phyloP scores from a whole-genome alignment of 2,113 vertebrate genomes.

The Chauna torquata region DNA sequence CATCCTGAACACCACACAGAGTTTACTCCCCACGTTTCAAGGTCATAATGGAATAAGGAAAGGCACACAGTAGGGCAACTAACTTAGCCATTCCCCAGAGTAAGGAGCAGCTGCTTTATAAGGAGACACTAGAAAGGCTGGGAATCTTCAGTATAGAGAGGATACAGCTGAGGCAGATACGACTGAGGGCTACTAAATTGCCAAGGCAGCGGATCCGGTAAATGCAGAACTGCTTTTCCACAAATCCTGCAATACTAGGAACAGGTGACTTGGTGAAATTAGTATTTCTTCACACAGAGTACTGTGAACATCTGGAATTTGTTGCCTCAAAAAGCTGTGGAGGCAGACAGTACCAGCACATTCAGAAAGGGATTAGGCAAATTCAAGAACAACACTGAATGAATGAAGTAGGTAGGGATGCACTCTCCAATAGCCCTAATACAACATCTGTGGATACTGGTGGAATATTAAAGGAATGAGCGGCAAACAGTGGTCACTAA shows the following conservation, averaged over 20 bases:
- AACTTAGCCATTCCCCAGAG: background rate
- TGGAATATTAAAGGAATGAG: background rate
- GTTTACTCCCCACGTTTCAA: background rate
- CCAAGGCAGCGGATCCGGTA: accelerated
- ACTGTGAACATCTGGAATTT: background rate
- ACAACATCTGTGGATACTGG: background rate
- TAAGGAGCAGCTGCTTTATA: background rate
- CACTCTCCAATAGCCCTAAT: background rate
- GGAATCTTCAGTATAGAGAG: background rate
- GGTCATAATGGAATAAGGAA: background rate
- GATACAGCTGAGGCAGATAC: background rate
- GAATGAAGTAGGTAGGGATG: background rate
- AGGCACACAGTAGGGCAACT: background rate
- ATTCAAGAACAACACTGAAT: background rate
- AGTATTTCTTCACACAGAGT: background rate
- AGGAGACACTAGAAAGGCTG: background rate
- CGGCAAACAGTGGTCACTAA: background rate
- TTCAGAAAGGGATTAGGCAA: background rate
- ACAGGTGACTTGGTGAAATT: background rate
- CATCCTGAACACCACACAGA: background rate
- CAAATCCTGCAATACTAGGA: background rate
- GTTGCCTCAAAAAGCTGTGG: background rate
- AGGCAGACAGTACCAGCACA: background rate
- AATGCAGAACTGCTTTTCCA: background rate
- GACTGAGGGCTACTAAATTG: background rate